Percentiles rank a stretch among this genome's conserved stretches.
Evolutionary conservation across 2,113 vertebrate genomes (phyloP).

Genomic region (Xenus cinereus): DNA sequence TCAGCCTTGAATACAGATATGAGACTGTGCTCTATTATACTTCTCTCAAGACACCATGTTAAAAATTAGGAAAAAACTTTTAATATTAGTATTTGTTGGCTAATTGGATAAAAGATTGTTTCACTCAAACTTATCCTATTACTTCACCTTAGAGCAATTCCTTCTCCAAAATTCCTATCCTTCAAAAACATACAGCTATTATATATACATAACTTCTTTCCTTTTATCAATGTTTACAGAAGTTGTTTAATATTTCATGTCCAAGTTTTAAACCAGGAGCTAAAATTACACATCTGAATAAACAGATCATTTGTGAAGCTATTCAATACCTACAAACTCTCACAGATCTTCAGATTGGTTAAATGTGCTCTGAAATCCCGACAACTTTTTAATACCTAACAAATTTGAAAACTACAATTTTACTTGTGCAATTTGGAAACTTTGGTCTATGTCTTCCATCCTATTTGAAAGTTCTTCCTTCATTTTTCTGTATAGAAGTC

Average conservation of each 20-base stretch:
- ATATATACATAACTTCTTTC: background rate
- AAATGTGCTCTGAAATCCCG: background rate
- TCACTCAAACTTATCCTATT: background rate
- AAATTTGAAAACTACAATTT: background rate
- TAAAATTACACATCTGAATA: constrained; percentile 5
- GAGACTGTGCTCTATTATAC: background rate
- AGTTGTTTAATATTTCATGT: background rate
- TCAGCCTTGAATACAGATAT: background rate
- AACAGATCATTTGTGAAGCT: background rate
- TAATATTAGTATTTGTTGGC: background rate
- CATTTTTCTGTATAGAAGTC: background rate
- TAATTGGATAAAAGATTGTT: background rate
- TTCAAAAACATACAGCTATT: background rate
- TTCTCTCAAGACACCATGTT: background rate
- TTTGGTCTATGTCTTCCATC: background rate
- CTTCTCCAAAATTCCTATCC: background rate
- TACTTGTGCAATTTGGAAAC: background rate
- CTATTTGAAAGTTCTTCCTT: background rate
- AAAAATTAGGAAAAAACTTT: background rate
- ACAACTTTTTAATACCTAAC: background rate
- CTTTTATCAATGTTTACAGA: background rate
- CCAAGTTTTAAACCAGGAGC: background rate
- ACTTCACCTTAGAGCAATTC: background rate
- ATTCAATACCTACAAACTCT: background rate
- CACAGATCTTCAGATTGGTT: background rate